Percentiles rank a stretch among this genome's conserved stretches.
Conservation (phyloP, 2,888 invertebrate genomes). For the Hetaerina titia region DNA sequence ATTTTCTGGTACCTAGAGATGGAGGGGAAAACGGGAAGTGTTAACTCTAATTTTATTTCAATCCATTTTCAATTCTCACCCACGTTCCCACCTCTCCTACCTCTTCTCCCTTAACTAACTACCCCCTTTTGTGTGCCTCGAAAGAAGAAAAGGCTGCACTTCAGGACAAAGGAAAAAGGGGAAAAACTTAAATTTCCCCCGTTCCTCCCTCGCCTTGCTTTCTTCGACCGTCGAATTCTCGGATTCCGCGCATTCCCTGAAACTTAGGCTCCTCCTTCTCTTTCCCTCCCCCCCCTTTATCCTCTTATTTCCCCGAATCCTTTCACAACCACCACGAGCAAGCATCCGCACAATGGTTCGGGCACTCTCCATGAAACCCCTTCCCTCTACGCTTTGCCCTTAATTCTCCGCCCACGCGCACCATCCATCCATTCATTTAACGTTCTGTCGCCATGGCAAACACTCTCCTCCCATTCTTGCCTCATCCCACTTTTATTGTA, state of each 20-base stretch:
- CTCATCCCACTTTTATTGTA: neutral
- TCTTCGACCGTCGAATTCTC: neutral
- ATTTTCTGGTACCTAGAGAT: no score
- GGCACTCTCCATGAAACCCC: neutral
- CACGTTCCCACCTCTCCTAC: no score
- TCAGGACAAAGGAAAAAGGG: neutral
- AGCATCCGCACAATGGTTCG: slow-evolving; percentile 3
- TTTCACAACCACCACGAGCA: neutral
- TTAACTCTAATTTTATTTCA: no score
- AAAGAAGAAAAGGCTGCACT: no score
- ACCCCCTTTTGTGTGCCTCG: no score
- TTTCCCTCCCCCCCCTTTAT: no score
- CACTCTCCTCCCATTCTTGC: neutral
- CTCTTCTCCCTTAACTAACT: no score
- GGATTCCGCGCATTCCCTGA: neutral
- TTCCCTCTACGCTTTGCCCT: neutral
- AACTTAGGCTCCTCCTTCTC: neutral
- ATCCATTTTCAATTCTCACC: no score
- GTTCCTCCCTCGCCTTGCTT: neutral
- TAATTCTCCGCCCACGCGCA: neutral
- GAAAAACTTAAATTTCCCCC: neutral
- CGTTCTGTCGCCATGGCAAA: neutral
- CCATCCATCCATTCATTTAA: no score
- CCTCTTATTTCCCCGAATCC: neutral
- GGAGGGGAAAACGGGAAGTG: no score